phyloP scores from a whole-genome alignment of 53 echinoderm and acorn worm species.

The Temnopleurus reevesii region DNA sequence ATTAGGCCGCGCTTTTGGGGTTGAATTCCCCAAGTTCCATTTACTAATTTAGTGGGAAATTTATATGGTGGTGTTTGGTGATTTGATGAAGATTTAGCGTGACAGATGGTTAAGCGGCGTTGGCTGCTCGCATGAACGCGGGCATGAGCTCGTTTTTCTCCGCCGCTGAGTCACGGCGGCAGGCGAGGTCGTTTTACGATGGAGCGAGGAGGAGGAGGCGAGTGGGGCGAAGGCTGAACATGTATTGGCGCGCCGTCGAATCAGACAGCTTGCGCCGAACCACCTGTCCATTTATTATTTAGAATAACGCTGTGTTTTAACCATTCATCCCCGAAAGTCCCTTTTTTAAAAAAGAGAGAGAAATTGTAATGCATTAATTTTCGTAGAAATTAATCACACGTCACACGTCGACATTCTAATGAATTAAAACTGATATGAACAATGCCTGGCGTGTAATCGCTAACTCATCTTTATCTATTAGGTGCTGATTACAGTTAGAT shows the following conservation, averaged over 20 bases:
- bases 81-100: conserved; percentile 64
- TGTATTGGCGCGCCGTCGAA: conserved; percentile 45
- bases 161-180: background rate
- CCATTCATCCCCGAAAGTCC: background rate
- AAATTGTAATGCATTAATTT: background rate
- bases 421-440: background rate
- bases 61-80: conserved; percentile 66
- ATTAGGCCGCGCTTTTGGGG: conserved; percentile 23
- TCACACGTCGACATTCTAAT: background rate
- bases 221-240: background rate
- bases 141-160: conserved; percentile 49
- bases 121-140: conserved; percentile 43
- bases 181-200: conserved; percentile 37
- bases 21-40: conserved; percentile 59
- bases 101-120: conserved; percentile 61
- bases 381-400: conserved; percentile 9
- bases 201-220: background rate
- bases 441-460: background rate
- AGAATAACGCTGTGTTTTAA: background rate
- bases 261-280: background rate
- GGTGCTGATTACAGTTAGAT: too few relatives aligned
- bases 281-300: conserved; percentile 10
- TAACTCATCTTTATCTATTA: conserved; percentile 7
- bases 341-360: background rate
- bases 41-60: conserved; percentile 65